These are phyloP conservation scores for Philhelius pedissequus DNA, from an alignment of 2,888 invertebrate species.

Conservation along the genomic window DNA sequence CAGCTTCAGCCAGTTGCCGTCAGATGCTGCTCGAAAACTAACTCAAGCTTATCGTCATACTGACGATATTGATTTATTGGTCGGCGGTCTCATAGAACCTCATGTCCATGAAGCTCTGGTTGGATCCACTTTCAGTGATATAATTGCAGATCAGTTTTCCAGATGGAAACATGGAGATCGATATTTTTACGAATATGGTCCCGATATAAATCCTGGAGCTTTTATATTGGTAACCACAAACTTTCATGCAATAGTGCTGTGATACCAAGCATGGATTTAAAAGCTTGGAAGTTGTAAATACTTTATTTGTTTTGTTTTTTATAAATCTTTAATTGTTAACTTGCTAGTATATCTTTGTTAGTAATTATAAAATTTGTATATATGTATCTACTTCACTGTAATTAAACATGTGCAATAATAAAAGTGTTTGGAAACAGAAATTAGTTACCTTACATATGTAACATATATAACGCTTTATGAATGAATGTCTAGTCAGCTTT, in stretches of 20 bases:
- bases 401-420: not conserved
- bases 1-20: constrained; percentile 83
- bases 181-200: constrained; percentile 88
- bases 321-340: not conserved
- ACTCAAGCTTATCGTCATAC: constrained; percentile 83
- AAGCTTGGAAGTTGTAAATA: constrained; percentile 81
- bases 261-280: constrained; percentile 83
- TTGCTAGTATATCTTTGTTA: not conserved
- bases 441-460: no score
- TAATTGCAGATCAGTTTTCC: constrained; percentile 89
- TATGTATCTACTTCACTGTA: no score
- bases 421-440: not conserved
- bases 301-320: not conserved
- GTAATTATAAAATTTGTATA: no score
- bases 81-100: constrained; percentile 88
- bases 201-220: constrained; percentile 83
- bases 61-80: constrained; percentile 90
- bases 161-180: constrained; percentile 86
- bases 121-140: constrained; percentile 88
- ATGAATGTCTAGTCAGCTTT: no score
- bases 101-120: constrained; percentile 84
- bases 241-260: constrained; percentile 81
- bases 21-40: constrained; percentile 73
- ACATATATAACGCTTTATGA: no score
- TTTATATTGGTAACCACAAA: constrained; percentile 84